These are phyloP conservation scores for Tachina grossa DNA, from an alignment of 2,888 invertebrate genomes.

Conservation along the genomic window DNA sequence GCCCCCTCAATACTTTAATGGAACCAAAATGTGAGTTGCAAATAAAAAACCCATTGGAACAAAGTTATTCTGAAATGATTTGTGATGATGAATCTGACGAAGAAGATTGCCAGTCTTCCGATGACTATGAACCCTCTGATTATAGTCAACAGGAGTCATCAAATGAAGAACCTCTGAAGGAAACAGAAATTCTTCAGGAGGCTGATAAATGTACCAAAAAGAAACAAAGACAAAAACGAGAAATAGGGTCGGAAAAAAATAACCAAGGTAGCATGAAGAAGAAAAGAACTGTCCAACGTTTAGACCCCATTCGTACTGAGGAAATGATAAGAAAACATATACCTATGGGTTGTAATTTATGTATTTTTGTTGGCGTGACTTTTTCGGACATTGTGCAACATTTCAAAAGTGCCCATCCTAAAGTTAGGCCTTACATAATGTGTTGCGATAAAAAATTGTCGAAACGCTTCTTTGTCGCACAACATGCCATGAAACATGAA, in stretches of 20 bases:
- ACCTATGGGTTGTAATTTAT: slow-evolving; percentile 81
- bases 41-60: slow-evolving; percentile 58
- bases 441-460: slow-evolving; percentile 81
- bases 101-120: slow-evolving; percentile 44
- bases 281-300: slow-evolving; percentile 53
- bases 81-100: slow-evolving; percentile 33
- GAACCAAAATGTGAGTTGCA: not conserved
- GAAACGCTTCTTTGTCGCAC: slow-evolving; percentile 79
- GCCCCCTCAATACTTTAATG: not conserved
- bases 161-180: not conserved
- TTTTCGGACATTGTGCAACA: slow-evolving; percentile 80
- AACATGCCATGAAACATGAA: slow-evolving; percentile 81
- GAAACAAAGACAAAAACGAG: not conserved
- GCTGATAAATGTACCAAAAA: not conserved
- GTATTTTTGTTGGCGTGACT: slow-evolving; percentile 77
- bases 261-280: slow-evolving; percentile 27
- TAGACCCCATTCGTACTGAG: slow-evolving; percentile 73
- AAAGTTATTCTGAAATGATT: not conserved
- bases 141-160: slow-evolving; percentile 45
- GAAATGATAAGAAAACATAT: slow-evolving; percentile 80
- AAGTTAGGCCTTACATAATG: slow-evolving; percentile 77
- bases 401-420: slow-evolving; percentile 78
- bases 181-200: not conserved
- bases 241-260: not conserved
- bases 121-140: slow-evolving; percentile 14